phyloP scores from a whole-genome alignment of 2,797 vertebrate species.

The Serranus cabrilla region DNA sequence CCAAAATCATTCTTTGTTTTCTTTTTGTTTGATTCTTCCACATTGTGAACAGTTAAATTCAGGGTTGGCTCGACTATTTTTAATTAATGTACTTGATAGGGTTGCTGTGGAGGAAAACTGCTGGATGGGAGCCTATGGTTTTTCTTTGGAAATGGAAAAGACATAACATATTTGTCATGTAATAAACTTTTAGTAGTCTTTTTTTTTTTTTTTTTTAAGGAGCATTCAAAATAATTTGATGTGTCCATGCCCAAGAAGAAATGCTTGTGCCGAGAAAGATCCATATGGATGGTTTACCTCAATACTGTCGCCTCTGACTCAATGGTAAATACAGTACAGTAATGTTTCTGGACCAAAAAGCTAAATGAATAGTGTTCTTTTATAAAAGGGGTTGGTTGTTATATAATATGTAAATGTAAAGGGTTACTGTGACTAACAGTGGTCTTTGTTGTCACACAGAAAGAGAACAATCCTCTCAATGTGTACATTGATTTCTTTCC shows the following conservation, averaged over 20 bases:
- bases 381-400: constrained; percentile 47
- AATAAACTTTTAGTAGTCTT: constrained; percentile 32
- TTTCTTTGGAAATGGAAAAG: constrained; percentile 35
- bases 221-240: constrained; percentile 39
- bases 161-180: constrained; percentile 41
- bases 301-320: constrained; percentile 50
- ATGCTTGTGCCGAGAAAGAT: constrained; percentile 42
- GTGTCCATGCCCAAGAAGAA: constrained; percentile 28
- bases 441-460: constrained; percentile 21
- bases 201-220: constrained; percentile 32
- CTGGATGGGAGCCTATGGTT: constrained; percentile 22
- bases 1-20: constrained; percentile 37
- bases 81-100: constrained; percentile 43
- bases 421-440: constrained; percentile 16
- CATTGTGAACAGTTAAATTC: constrained; percentile 56
- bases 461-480: constrained; percentile 2
- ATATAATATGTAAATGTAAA: constrained; percentile 42
- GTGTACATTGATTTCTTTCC: constrained; percentile 18
- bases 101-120: constrained; percentile 35
- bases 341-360: constrained; percentile 80
- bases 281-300: constrained; percentile 64
- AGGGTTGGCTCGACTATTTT: constrained; percentile 43
- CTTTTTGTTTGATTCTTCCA: constrained; percentile 28
- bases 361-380: constrained; percentile 60
- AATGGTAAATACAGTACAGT: constrained; percentile 63